phyloP scores from a whole-genome alignment of 2,113 vertebrate species.

The Chaetops frenatus region DNA sequence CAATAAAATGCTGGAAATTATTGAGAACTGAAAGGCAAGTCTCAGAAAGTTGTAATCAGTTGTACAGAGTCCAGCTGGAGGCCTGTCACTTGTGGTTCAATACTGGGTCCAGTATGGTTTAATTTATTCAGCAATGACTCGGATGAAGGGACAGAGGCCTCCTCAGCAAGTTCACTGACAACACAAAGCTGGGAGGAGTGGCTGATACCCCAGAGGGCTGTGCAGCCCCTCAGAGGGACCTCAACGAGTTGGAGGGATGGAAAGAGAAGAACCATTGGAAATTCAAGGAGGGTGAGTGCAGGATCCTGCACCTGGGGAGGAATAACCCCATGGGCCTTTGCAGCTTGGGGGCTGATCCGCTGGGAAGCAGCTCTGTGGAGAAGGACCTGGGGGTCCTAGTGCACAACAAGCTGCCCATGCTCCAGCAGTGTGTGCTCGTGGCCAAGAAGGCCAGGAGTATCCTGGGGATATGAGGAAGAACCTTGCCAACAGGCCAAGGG shows the following conservation, averaged over 20 bases:
- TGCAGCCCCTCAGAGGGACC: background rate
- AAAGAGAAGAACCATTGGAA: background rate
- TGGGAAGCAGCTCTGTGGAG: background rate
- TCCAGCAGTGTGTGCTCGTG: background rate
- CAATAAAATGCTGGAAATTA: background rate
- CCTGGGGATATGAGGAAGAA: no score
- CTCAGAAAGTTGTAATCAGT: background rate
- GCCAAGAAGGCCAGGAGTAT: background rate
- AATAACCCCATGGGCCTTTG: background rate
- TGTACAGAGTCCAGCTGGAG: background rate
- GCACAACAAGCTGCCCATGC: background rate
- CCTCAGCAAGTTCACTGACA: background rate
- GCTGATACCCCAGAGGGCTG: background rate
- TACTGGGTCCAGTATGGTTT: no score
- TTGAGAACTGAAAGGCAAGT: background rate
- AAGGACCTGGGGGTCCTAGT: background rate
- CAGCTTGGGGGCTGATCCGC: background rate
- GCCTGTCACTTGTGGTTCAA: background rate
- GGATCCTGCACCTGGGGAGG: background rate
- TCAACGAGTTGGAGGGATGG: accelerated
- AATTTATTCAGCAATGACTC: background rate
- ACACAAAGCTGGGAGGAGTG: background rate
- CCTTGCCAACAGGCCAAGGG: background rate
- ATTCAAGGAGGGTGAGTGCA: background rate
- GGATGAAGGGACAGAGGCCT: background rate